phyloP scores from a whole-genome alignment of 2,113 vertebrate genomes.

The Dissostichus mawsoni region DNA sequence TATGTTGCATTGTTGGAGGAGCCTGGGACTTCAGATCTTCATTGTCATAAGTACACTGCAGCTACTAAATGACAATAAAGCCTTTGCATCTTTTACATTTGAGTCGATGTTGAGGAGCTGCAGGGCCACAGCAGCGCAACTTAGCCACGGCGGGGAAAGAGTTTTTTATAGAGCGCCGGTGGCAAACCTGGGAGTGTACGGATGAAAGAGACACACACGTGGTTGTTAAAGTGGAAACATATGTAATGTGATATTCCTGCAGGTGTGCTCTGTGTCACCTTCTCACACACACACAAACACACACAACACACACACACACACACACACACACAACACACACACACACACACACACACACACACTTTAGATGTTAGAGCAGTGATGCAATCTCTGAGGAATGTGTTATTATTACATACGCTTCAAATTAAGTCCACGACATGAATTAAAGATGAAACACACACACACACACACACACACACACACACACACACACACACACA shows the following conservation, averaged over 20 bases:
- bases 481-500: slow-evolving; percentile 4
- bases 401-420: no score
- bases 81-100: no score
- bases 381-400: no score
- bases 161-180: slow-evolving; percentile 45
- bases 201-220: slow-evolving; percentile 52
- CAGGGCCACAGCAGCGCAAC: slow-evolving; percentile 59
- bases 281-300: background rate
- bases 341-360: no score
- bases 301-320: slow-evolving; percentile 5
- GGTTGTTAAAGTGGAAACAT: slow-evolving; percentile 47
- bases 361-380: no score
- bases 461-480: no score
- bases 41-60: no score
- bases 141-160: slow-evolving; percentile 18
- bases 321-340: background rate
- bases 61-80: no score
- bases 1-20: no score
- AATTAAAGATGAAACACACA: no score
- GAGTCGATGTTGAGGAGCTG: slow-evolving; percentile 9
- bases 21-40: no score
- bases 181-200: slow-evolving; percentile 41
- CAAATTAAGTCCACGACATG: no score
- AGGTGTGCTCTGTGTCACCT: slow-evolving; percentile 52
- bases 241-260: slow-evolving; percentile 65